Percentiles rank a stretch among this genome's conserved stretches.
These are phyloP conservation scores for Phrynocephalus vlangalii DNA, from an alignment of 2,797 vertebrate genomes.

Conservation along the genomic window DNA sequence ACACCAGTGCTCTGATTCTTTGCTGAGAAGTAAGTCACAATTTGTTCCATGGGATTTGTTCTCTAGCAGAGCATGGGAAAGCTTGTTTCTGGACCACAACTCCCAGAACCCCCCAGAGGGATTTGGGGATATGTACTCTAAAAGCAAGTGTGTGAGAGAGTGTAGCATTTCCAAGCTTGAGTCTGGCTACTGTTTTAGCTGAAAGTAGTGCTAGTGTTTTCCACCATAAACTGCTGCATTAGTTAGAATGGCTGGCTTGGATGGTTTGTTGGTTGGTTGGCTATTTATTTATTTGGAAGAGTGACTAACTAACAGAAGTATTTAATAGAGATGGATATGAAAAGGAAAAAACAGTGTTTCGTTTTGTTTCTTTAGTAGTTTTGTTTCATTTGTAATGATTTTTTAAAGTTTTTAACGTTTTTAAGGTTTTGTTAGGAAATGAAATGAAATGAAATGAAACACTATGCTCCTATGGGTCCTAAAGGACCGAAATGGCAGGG, in stretches of 20 bases:
- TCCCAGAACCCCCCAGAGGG: not conserved
- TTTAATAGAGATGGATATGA: too few relatives aligned
- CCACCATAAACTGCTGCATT: slow-evolving; percentile 43
- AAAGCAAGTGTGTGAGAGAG: not conserved
- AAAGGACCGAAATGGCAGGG: too few relatives aligned
- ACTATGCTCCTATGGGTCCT: too few relatives aligned
- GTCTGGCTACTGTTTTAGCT: not conserved
- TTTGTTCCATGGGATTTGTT: not conserved
- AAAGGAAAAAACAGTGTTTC: too few relatives aligned
- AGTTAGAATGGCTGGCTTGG: not conserved
- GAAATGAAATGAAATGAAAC: too few relatives aligned
- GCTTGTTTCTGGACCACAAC: not conserved
- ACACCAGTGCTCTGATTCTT: not conserved
- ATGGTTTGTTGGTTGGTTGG: not conserved
- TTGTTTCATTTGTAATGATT: too few relatives aligned
- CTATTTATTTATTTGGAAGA: not conserved
- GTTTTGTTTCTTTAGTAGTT: too few relatives aligned
- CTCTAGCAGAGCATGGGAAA: not conserved
- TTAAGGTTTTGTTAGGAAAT: too few relatives aligned
- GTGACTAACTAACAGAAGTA: not conserved
- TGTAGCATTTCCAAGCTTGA: not conserved
- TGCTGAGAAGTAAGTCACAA: not conserved
- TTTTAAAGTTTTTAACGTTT: too few relatives aligned
- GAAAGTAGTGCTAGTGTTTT: slow-evolving; percentile 7
- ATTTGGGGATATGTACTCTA: not conserved